These are phyloP conservation scores for Trachelus tabidus DNA, from an alignment of 2,888 invertebrate species.

Conservation along the genomic window DNA sequence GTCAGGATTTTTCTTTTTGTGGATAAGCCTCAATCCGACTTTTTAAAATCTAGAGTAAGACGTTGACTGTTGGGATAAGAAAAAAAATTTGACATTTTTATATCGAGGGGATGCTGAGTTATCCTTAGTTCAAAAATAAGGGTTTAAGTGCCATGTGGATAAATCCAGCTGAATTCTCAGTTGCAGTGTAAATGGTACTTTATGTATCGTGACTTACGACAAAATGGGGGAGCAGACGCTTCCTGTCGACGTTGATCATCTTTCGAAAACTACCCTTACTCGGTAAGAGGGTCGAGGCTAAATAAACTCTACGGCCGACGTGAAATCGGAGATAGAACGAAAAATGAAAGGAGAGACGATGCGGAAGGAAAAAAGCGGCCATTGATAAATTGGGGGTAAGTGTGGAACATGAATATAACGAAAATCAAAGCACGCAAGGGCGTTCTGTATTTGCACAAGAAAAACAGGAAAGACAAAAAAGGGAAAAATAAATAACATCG, in stretches of 20 bases:
- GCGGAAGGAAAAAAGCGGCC: not conserved
- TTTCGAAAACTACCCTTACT: not conserved
- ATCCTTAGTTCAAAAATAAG: not conserved
- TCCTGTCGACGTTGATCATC: constrained; percentile 5
- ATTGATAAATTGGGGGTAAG: constrained; percentile 8
- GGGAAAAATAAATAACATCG: not conserved
- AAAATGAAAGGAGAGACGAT: constrained; percentile 6
- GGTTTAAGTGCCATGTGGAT: not conserved
- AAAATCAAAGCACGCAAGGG: not conserved
- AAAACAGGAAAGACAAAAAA: not conserved
- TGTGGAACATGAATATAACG: constrained; percentile 2
- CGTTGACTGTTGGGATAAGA: not conserved
- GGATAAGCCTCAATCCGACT: not conserved
- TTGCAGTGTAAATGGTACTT: not conserved
- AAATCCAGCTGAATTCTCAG: not conserved
- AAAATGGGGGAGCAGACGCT: not conserved
- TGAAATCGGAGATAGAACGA: constrained; percentile 14
- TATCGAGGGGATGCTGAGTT: not conserved
- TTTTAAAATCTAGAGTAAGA: not conserved
- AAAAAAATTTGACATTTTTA: not conserved
- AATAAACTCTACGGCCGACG: constrained; percentile 23
- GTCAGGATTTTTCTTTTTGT: no score
- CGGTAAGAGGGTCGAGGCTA: constrained; percentile 21
- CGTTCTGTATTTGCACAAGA: not conserved
- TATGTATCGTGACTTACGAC: not conserved